Evolutionary conservation across 2,888 invertebrate species (phyloP).

Genomic region (Zaprionus bogoriensis): DNA sequence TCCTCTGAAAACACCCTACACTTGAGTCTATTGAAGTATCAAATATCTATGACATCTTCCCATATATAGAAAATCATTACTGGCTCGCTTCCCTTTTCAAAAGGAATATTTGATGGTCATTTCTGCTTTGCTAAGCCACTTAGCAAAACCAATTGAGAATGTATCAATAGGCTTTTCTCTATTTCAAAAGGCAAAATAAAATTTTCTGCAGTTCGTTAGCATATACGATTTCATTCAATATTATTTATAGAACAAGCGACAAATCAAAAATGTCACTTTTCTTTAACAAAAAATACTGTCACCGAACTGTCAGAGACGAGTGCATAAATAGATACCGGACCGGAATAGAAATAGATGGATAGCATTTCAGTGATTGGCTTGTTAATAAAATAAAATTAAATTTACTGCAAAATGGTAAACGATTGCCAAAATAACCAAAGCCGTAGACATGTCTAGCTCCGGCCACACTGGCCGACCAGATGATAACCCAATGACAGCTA

Average conservation of each 20-base stretch:
- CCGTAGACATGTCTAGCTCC: not conserved
- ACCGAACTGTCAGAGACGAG: not conserved
- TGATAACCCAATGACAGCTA: slow-evolving; percentile 37
- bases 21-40: no score
- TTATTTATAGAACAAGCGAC: not conserved
- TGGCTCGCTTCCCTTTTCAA: slow-evolving; percentile 4
- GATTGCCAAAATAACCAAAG: not conserved
- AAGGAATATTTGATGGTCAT: not conserved
- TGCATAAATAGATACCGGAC: not conserved
- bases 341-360: not conserved
- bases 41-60: no score
- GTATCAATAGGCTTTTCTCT: no score
- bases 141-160: not conserved
- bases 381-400: slow-evolving; percentile 18
- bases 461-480: not conserved
- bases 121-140: not conserved
- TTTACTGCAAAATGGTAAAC: slow-evolving; percentile 1
- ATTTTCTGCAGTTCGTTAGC: not conserved
- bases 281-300: not conserved
- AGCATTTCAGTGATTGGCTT: not conserved
- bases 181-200: no score
- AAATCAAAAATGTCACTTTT: not conserved
- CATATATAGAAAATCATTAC: no score
- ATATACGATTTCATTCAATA: not conserved
- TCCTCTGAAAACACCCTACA: no score